A percentile compares a stretch with the other conserved stretches of the same genome.
These are phyloP conservation scores for Baccha elongata DNA, from an alignment of 2,888 invertebrate species.

Conservation along the genomic window DNA sequence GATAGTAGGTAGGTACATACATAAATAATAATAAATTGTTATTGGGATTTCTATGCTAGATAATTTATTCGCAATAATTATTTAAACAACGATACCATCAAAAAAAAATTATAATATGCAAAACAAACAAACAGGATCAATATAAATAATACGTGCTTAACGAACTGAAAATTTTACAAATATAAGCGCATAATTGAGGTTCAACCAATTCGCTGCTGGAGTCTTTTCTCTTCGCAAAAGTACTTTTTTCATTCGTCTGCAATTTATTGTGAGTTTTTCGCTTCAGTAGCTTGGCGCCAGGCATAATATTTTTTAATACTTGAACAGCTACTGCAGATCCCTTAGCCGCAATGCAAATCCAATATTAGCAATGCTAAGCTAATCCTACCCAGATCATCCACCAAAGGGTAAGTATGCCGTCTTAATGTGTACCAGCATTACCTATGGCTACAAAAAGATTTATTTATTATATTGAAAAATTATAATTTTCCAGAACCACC, in stretches of 20 bases:
- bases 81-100: too few relatives aligned
- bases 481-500: too few relatives aligned
- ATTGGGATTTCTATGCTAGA: too few relatives aligned
- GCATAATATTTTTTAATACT: conserved; percentile 36
- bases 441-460: too few relatives aligned
- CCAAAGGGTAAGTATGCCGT: conserved; percentile 49
- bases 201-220: conserved; percentile 8
- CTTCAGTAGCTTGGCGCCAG: conserved; percentile 54
- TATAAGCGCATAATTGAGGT: conserved; percentile 62
- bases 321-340: conserved; percentile 16
- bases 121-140: not conserved
- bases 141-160: not conserved
- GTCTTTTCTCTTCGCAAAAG: not conserved
- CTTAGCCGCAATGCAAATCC: conserved; percentile 22
- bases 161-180: conserved; percentile 3
- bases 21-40: too few relatives aligned
- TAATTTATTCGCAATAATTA: too few relatives aligned
- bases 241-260: conserved; percentile 29
- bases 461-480: too few relatives aligned
- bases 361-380: conserved; percentile 32
- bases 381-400: conserved; percentile 56
- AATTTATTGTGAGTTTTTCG: conserved; percentile 36
- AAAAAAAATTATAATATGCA: too few relatives aligned
- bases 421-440: not conserved
- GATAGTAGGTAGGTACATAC: too few relatives aligned